A percentile compares a stretch with the other conserved stretches of the same genome.
Conservation (phyloP, 2,113 vertebrate genomes). For the Cynoglossus semilaevis region DNA sequence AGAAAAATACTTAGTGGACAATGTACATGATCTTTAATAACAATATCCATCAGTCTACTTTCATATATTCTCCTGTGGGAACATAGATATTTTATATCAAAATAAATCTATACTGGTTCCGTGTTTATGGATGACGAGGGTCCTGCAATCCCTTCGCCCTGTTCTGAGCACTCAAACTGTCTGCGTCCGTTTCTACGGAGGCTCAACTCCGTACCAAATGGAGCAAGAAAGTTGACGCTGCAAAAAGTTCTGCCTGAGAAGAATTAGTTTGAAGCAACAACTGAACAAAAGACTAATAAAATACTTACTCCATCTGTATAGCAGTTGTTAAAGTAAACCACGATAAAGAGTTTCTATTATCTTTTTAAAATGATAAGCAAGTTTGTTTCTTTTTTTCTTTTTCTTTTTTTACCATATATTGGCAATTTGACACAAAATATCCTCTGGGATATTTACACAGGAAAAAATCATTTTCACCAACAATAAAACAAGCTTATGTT, state of each 20-base stretch:
- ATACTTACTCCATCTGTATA: conserved; percentile 75
- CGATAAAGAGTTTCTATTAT: conserved; percentile 79
- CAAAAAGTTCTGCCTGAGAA: conserved; percentile 92
- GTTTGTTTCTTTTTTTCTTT: no score
- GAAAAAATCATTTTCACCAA: conserved; percentile 77
- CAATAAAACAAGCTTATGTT: conserved; percentile 85
- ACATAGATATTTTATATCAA: conserved; percentile 69
- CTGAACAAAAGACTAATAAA: conserved; percentile 59
- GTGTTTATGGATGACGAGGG: conserved; percentile 41
- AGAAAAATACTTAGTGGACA: conserved; percentile 77
- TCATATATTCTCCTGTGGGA: conserved; percentile 52
- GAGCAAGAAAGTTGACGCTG: conserved; percentile 89
- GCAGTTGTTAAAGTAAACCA: conserved; percentile 85
- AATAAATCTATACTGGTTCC: conserved; percentile 72
- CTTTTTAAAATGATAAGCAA: conserved; percentile 84
- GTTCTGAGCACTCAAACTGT: conserved; percentile 35
- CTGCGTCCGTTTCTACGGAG: conserved; percentile 29
- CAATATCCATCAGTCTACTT: conserved; percentile 51
- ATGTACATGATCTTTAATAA: conserved; percentile 61
- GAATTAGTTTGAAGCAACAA: conserved; percentile 76
- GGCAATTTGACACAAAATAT: conserved; percentile 79
- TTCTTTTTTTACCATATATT: conserved; percentile 66
- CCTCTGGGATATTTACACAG: conserved; percentile 75
- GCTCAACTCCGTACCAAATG: conserved; percentile 46
- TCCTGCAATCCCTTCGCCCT: conserved; percentile 38